Evolutionary conservation across 2,888 invertebrate species (phyloP), one percentile per base, ranked within the genome.

Genomic region (Harpagoxenus sublaevis): DNA sequence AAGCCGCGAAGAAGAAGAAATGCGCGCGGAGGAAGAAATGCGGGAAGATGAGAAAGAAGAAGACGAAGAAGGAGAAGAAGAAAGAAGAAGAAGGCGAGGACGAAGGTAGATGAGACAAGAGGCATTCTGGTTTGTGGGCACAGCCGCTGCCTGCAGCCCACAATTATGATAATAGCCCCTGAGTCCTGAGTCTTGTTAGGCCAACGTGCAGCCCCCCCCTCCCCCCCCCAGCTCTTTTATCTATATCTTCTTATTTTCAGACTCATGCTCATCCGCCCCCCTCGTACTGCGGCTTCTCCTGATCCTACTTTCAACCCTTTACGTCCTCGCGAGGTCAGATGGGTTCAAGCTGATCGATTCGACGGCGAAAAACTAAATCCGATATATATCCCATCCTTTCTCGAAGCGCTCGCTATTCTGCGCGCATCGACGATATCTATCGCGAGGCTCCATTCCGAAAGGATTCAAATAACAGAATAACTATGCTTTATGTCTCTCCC

Each of bases 41-140:
- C 60, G 39, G 57, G 48, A 85, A 57, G 31, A 57, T n/a, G 65
- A 66, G 18, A 89, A 91, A 89, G 91, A 90, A 86, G 91, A 28
- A 55, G 60, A 31, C n/a, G 74, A 51, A 74, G 48, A 35, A 62
- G 81, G 45, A 73, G 63, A 79, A 71, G 83, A 45, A 85, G 85
- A 86, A 45, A 85, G 85, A 86, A 63, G 87, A 45, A 86, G 84
- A 73, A 84, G 71, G 77, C 45, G 85, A 81, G 70, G 71, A 84
- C 65, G 89, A 91, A 90, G 91, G 93, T 91, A 90, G 94, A 94
- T 93, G 94, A 94, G 94, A 92, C 92, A 93, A 92, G 92, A 92
- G 91, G 92, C 92, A 94, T 94, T 94, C 95, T 94, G 94, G 95
- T 95, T 95, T 95, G 95, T 95, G 94, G 95, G 95, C 92, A 94